Base-by-base conservation (phyloP, 2,888 invertebrate genomes). In the Cantharis rustica region DNA sequence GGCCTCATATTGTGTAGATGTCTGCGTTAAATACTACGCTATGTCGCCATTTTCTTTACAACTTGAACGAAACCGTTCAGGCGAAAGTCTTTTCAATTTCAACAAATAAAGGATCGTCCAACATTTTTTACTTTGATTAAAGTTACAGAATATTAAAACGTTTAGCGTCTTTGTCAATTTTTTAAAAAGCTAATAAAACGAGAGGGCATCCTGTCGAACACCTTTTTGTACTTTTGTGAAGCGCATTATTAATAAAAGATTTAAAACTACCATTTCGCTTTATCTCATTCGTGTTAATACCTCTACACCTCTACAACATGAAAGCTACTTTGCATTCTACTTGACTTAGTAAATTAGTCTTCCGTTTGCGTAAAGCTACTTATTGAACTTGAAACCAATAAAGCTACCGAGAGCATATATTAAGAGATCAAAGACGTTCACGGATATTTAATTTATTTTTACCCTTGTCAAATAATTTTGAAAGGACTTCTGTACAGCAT, bases 311-410 rank as follows among this genome's bases (percentile, higher is more conserved):
- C 47, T 5, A n/a, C 71, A 80, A 75, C 77, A 75, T 73, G 26
- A 66, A 74, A 72, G 75, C 73, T 75, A 74, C 76, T 76, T 79
- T 76, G 72, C 78, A 75, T 79, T 75, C 73, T 75, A 71, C 66
- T 71, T 47, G 73, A 74, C 69, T 77, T 75, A 77, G 79, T 80
- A 80, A 80, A 80, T 80, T 80, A 76, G 71, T 75, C 71, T 80
- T 77, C 72, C 73, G 68, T 69, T 74, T 16, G 27, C 69, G 61
- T 31, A 69, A 69, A 16, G 27, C 47, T 17, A 64, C 64, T 64
- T 64, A 64, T 64, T 64, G 64, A 64, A 64, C 64, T 66, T 66
- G 23, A 66, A 66, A 20, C 64, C 64, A 66, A 66, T 66, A 70
- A 66, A 68, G 70, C 31, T 70, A 16, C 47, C 17, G 66, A 26